phyloP scores from a whole-genome alignment of 2,797 vertebrate genomes.

The Lithobates pipiens region DNA sequence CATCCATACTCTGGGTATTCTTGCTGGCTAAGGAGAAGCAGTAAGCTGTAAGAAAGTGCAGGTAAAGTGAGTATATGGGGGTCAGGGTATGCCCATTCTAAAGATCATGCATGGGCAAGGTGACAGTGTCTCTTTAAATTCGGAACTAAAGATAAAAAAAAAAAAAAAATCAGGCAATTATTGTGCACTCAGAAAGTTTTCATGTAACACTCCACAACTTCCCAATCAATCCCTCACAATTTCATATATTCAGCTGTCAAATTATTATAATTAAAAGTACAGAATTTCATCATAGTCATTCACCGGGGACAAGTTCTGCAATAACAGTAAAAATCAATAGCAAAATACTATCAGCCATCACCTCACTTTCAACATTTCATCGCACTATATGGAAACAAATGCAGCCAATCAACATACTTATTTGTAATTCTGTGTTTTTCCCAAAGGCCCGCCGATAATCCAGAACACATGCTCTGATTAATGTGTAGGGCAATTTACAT shows the following conservation, averaged over 20 bases:
- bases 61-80: too few species aligned
- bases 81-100: too few species aligned
- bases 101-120: too few species aligned
- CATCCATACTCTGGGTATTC: too few species aligned
- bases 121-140: not conserved
- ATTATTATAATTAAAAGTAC: constrained; percentile 1
- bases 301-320: not conserved
- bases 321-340: not conserved
- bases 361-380: not conserved
- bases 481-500: too few species aligned
- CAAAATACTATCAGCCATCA: not conserved
- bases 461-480: too few species aligned
- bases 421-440: not conserved
- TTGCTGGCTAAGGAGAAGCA: too few species aligned
- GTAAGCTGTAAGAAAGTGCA: too few species aligned
- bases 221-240: not conserved
- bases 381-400: not conserved
- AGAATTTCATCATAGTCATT: not conserved
- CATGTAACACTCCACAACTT: not conserved
- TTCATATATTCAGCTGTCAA: constrained; percentile 10
- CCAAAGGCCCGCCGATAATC: not conserved
- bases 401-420: not conserved
- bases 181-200: not conserved
- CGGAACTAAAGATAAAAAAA: not conserved
- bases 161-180: not conserved